phyloP scores from a whole-genome alignment of 2,797 vertebrate genomes.

The Florisuga fusca region DNA sequence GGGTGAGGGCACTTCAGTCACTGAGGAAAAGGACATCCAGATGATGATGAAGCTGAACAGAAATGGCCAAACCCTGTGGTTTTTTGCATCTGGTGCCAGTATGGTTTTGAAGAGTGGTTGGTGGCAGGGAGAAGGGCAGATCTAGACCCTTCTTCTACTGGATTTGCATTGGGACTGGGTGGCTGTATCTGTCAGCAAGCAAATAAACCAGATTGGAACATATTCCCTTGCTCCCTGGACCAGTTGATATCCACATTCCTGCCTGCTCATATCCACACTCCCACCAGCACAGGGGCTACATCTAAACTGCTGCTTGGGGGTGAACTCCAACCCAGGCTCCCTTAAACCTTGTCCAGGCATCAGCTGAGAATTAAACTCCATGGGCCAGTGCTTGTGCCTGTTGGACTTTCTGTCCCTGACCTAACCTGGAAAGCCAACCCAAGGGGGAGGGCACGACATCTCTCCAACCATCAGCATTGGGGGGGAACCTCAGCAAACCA shows the following conservation, averaged over 20 bases:
- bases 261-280: too few species aligned
- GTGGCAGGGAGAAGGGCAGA: background rate
- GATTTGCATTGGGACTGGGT: background rate
- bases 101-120: background rate
- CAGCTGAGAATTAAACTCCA: background rate
- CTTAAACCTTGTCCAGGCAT: background rate
- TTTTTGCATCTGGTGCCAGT: background rate
- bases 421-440: background rate
- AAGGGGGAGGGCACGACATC: background rate
- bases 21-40: background rate
- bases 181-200: background rate
- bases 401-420: background rate
- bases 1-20: background rate
- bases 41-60: background rate
- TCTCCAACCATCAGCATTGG: background rate
- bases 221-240: background rate
- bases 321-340: background rate
- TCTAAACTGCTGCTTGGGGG: background rate
- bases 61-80: background rate
- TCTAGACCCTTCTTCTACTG: background rate
- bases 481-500: background rate
- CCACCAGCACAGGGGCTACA: fast-evolving
- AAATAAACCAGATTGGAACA: background rate
- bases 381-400: background rate
- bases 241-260: background rate